A percentile compares a stretch with the other conserved stretches of the same genome.
phyloP scores from a whole-genome alignment of 2,113 vertebrate species.

The Nothobranchius furzeri region DNA sequence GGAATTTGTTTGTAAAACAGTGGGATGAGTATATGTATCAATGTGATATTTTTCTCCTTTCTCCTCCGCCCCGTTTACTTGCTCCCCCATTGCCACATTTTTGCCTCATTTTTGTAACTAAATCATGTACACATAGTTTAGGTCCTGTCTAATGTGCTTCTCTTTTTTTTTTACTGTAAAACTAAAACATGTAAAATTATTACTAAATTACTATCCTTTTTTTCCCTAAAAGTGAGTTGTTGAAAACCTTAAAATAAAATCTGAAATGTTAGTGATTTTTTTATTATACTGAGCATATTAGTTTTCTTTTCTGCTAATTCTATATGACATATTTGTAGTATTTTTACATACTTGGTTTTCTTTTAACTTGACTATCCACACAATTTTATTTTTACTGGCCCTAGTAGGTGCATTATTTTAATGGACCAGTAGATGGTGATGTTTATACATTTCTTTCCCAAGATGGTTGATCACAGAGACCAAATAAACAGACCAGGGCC shows the following conservation, averaged over 20 bases:
- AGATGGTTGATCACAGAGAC: neutral
- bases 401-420: too few relatives aligned
- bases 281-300: neutral
- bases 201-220: constrained; percentile 80
- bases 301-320: neutral
- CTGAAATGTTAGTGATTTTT: constrained; percentile 29
- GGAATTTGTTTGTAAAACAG: constrained; percentile 63
- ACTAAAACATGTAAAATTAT: constrained; percentile 83
- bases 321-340: too few relatives aligned
- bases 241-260: constrained; percentile 74
- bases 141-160: constrained; percentile 75
- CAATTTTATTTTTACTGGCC: too few relatives aligned
- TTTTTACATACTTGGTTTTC: too few relatives aligned
- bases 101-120: constrained; percentile 72
- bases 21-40: constrained; percentile 73
- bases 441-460: neutral
- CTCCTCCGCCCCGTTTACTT: constrained; percentile 39
- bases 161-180: constrained; percentile 74
- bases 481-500: neutral
- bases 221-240: constrained; percentile 80
- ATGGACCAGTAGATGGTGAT: constrained; percentile 43
- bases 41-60: constrained; percentile 62
- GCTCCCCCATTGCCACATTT: constrained; percentile 59
- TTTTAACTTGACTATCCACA: too few relatives aligned
- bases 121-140: constrained; percentile 79